phyloP scores from a whole-genome alignment of 2,797 vertebrate genomes.

The Poecilia wingei region DNA sequence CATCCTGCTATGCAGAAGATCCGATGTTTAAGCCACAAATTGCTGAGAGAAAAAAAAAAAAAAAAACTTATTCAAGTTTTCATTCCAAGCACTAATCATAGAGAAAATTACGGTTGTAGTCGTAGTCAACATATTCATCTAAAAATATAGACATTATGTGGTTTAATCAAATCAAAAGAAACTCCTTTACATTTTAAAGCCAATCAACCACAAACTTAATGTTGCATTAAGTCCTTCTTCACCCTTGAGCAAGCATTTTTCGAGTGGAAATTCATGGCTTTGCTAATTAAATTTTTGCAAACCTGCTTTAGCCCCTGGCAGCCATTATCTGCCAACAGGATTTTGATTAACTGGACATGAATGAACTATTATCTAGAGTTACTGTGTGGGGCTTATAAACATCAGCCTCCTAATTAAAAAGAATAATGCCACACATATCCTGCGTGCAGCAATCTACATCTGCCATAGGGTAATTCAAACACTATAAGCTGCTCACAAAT shows the following conservation, averaged over 20 bases:
- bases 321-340: conserved; percentile 82
- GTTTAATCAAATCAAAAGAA: conserved; percentile 22
- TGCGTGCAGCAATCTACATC: conserved; percentile 67
- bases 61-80: conserved; percentile 27
- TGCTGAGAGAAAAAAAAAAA: background rate
- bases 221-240: conserved; percentile 52
- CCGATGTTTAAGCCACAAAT: background rate
- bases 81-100: conserved; percentile 7
- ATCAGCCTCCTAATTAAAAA: conserved; percentile 78
- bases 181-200: conserved; percentile 53
- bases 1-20: background rate
- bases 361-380: conserved; percentile 81
- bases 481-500: conserved; percentile 30
- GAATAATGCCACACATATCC: conserved; percentile 71
- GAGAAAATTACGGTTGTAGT: background rate
- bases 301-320: conserved; percentile 79
- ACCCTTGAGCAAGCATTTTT: conserved; percentile 66
- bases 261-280: conserved; percentile 79
- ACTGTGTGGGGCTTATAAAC: conserved; percentile 76
- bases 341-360: conserved; percentile 84
- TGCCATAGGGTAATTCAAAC: conserved; percentile 47
- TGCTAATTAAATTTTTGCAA: conserved; percentile 84
- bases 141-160: conserved; percentile 29
- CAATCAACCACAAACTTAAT: conserved; percentile 48
- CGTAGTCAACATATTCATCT: conserved; percentile 5